Conservation (phyloP, 2,113 vertebrate species). For the Erythrocebus patas region DNA sequence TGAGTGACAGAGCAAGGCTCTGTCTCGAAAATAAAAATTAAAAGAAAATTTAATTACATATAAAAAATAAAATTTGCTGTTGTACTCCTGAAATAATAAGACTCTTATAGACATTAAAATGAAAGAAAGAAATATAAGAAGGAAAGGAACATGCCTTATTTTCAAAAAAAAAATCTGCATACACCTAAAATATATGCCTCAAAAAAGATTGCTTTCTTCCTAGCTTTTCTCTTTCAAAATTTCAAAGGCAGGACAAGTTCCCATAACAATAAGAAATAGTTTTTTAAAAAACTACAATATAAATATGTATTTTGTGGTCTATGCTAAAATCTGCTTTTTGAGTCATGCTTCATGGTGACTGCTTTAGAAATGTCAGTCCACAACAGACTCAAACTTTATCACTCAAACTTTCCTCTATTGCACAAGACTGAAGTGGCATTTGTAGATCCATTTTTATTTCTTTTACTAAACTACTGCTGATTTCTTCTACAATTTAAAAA, state of each 20-base stretch:
- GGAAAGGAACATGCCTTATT: conserved; percentile 36
- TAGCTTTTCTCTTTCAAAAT: conserved; percentile 57
- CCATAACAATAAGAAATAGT: conserved; percentile 68
- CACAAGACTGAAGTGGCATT: conserved; percentile 57
- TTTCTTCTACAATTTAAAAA: conserved; percentile 68
- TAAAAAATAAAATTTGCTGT: conserved; percentile 62
- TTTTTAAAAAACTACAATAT: conserved; percentile 56
- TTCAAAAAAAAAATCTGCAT: neutral
- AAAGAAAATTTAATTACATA: no score
- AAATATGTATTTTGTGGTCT: conserved; percentile 70
- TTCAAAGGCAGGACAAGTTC: conserved; percentile 66
- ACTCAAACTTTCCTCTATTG: conserved; percentile 67
- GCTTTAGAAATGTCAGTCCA: conserved; percentile 74
- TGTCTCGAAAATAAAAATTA: no score
- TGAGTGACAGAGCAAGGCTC: no score
- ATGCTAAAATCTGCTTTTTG: conserved; percentile 74
- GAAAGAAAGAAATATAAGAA: conserved; percentile 60
- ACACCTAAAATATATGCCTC: conserved; percentile 63
- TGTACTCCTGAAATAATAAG: conserved; percentile 61
- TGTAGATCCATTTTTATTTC: conserved; percentile 56
- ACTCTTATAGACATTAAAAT: conserved; percentile 42
- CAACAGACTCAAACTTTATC: conserved; percentile 56
- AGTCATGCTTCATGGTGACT: conserved; percentile 73
- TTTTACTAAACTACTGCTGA: conserved; percentile 73
- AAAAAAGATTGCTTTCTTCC: conserved; percentile 45